Evolutionary conservation across 2,113 vertebrate species (phyloP), one percentile per base, ranked within the genome.

Genomic region (Pontoporia blainvillei): DNA sequence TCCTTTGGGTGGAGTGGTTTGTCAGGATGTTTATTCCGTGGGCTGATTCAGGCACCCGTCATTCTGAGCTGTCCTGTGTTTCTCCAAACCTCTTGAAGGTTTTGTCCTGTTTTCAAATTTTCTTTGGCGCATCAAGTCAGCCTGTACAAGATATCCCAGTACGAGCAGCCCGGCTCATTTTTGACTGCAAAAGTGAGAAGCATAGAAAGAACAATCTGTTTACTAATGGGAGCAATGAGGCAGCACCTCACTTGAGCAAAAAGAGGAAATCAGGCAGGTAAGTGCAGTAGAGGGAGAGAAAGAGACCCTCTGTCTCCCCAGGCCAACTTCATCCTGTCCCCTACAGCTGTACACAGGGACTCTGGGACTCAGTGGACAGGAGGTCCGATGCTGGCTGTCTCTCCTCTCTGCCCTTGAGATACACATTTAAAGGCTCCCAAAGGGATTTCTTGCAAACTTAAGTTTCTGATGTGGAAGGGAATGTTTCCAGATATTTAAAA

Each of bases 381-480:
- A 92, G 85, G 34, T 18, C 39, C 84, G 88, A 5, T 44, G 73
- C 67, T 69, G 85, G 46, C 95, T 25, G 6, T 71, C 52, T 90
- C 52, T 93, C 34, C 21, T 95, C 62, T 46, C 86, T 95, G 75
- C 69, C 75, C 92, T 92, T 81, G 98, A 98, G 98, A 98, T 86
- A 98, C 96, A 97, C 96, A 97, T 98, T 98, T 98, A 97, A 98
- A 98, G 95, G 97, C 97, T 98, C 98, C 98, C 98, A 95, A 96
- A 97, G 97, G 98, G 98, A 98, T 98, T 98, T 97, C 97, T 98
- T 98, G 94, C 85, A 98, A 98, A 98, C 97, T 98, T 97, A 97
- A 97, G 96, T 98, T 98, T 99, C 98, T 98, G 97, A 98, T 98
- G 98, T 98, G 98, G 96, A 98, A 98, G 98, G 97, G 98, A 98